Base-by-base conservation (phyloP, 2,113 vertebrate genomes). In the Callithrix jacchus region DNA sequence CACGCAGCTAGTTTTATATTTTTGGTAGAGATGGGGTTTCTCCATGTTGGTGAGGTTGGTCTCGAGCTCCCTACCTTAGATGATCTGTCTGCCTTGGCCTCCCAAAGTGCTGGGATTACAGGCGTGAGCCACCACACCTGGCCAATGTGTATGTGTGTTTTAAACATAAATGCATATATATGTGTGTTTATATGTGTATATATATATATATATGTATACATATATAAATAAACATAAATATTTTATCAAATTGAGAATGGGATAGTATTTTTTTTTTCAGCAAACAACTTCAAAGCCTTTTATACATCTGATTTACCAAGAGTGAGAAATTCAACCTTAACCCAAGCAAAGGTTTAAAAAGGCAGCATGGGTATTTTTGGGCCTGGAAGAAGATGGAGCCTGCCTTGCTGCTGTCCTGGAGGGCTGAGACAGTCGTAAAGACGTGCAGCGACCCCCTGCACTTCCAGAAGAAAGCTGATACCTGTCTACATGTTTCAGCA, bases 361-460 rank as follows among this genome's bases (percentile, higher is more conserved):
- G 77, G 17, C 6, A 61, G 13, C 18, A 7, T 21, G 32, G 20
- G 14, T 54, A 10, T 42, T 40, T 1, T 2, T 49, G 71, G 54
- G 40, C 18, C 37, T n/a, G 17, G 20, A 13, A 37, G 61, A 70
- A 80, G 23, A n/a, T 13, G 14, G 37, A 21, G 20, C 16, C 32
- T 32, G 8, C 12, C 2, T 71, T 16, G 13, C 40, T 70, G 20
- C 37, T 45, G 1, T 45, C 64, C 37, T 37, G 27, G 74, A 23
- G 70, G 42, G 21, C 35, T 6, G 27, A 74, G 68, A 3, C 5
- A 0, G 27, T 45, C 54, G 52, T 3, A 21, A 35, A 56, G 32
- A 30, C 2, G 0, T 2, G 2, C 5, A 5, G 14, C 10, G 11
- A 40, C 7, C 42, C 40, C 14, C 5, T 2, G n/a, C 32, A 14